Evolutionary conservation across 2,888 invertebrate species (phyloP).

Genomic region (Sinentomon sp.): DNA sequence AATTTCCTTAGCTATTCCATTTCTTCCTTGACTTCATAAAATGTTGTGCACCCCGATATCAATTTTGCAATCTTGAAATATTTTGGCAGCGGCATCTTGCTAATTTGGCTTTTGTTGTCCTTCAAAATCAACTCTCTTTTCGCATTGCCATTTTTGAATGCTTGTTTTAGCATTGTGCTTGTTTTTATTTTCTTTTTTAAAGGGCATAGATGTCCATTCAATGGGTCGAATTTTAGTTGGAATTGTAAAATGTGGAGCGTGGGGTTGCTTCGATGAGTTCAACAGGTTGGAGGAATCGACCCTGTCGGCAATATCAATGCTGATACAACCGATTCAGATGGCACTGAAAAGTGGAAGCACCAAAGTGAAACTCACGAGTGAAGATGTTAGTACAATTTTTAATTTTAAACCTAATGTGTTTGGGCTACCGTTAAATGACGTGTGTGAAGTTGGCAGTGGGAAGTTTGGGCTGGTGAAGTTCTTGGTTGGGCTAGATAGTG

Average conservation of each 20-base stretch:
- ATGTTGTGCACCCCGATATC: too few relatives aligned
- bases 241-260: constrained; percentile 74
- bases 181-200: constrained; percentile 14
- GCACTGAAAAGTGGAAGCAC: constrained; percentile 34
- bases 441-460: too few relatives aligned
- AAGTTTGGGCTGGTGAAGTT: too few relatives aligned
- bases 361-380: constrained; percentile 23
- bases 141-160: not conserved
- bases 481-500: too few relatives aligned
- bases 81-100: too few relatives aligned
- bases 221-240: constrained; percentile 87
- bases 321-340: constrained; percentile 69
- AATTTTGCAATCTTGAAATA: too few relatives aligned
- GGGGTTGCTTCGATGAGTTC: constrained; percentile 99
- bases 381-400: constrained; percentile 18
- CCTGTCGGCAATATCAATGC: constrained; percentile 76
- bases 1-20: too few relatives aligned
- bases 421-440: too few relatives aligned
- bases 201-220: constrained; percentile 81
- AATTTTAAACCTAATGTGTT: constrained; percentile 6
- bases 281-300: constrained; percentile 85
- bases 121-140: not conserved
- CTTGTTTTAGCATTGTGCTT: too few relatives aligned
- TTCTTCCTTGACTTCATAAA: too few relatives aligned
- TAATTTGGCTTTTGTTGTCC: too few relatives aligned